phyloP scores from a whole-genome alignment of 2,888 invertebrate species.

The Eupeodes luniger region DNA sequence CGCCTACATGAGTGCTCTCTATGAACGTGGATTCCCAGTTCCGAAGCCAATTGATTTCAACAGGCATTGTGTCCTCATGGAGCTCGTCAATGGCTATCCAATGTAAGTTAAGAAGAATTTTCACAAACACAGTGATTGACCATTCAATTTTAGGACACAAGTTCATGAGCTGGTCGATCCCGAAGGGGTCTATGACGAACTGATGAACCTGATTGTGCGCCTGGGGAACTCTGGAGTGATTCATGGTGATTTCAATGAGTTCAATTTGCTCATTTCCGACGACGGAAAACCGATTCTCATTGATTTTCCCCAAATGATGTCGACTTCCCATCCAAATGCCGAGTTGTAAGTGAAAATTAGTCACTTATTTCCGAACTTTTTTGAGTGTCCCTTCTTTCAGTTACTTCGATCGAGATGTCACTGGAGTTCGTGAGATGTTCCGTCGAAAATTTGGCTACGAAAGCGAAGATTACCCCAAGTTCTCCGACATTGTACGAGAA shows the following conservation, averaged over 20 bases:
- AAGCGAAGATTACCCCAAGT: conserved; percentile 91
- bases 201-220: conserved; percentile 96
- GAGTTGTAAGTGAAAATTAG: conserved; percentile 87
- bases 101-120: conserved; percentile 86
- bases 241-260: conserved; percentile 99
- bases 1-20: conserved; percentile 97
- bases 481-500: conserved; percentile 90
- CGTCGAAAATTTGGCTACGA: conserved; percentile 94
- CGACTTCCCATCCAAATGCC: conserved; percentile 96
- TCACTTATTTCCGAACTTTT: background rate
- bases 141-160: conserved; percentile 85
- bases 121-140: no score
- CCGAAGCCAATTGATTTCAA: conserved; percentile 98
- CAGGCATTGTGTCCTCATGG: conserved; percentile 98
- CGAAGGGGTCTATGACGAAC: conserved; percentile 93
- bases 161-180: conserved; percentile 88
- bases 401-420: conserved; percentile 97
- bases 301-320: conserved; percentile 99
- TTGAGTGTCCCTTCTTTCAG: conserved; percentile 83
- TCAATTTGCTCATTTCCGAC: conserved; percentile 95
- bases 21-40: conserved; percentile 96
- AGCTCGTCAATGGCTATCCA: conserved; percentile 92
- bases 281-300: conserved; percentile 94
- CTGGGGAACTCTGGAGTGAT: conserved; percentile 98
- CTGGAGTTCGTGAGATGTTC: conserved; percentile 96